Evolutionary conservation across 2,888 invertebrate genomes (phyloP).

Genomic region (Dioctria rufipes): DNA sequence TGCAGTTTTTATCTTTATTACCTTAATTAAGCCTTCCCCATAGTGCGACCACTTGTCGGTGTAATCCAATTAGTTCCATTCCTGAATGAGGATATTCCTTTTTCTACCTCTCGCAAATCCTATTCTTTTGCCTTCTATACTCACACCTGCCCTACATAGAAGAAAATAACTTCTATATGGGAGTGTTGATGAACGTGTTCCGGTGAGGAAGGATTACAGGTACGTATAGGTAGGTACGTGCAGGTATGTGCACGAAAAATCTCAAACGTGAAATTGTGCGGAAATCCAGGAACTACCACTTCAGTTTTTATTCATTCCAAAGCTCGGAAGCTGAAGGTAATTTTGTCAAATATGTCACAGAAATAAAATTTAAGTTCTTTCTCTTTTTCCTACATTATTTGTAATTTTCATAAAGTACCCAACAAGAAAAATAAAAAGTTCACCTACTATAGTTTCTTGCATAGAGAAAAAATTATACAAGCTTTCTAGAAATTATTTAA

Average conservation of each 20-base stretch:
- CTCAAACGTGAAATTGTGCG: slow-evolving; percentile 34
- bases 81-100: slow-evolving; percentile 14
- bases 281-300: slow-evolving; percentile 19
- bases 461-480: no score
- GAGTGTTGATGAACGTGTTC: not conserved
- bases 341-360: slow-evolving; percentile 13
- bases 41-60: slow-evolving; percentile 24
- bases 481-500: no score
- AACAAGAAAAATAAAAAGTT: no score
- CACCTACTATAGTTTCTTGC: no score
- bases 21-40: slow-evolving; percentile 13
- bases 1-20: slow-evolving; percentile 30
- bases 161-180: not conserved
- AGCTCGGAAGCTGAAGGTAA: not conserved
- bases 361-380: not conserved
- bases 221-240: no score
- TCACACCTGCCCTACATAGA: not conserved
- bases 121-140: not conserved
- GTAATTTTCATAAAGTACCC: no score
- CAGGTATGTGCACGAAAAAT: not conserved
- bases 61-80: slow-evolving; percentile 33
- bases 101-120: not conserved
- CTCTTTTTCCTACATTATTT: no score
- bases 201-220: not conserved
- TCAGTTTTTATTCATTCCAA: not conserved